Evolutionary conservation across 2,888 invertebrate species (phyloP), one percentile per base, ranked within the genome.

Genomic region (Stomorhina lunata): DNA sequence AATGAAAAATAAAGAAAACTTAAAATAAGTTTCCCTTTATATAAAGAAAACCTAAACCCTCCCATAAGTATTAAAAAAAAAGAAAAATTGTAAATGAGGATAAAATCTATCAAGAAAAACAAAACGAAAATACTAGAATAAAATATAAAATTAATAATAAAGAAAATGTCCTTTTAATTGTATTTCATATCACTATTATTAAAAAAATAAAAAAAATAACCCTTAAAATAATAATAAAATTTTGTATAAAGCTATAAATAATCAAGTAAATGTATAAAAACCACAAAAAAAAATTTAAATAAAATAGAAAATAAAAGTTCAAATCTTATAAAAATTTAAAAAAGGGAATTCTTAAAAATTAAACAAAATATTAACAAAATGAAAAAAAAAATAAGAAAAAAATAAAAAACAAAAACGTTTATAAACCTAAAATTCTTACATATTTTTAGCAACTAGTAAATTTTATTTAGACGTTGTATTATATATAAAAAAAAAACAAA

Each of bases 381-480:
- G 15, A 55, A 50, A 61, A 34, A 53, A 53, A 40, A 68, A 40
- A 15, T 6, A 57, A 59, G 43, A 53, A n/a, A 22, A 17, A 27
- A 32, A 22, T 5, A 48, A 43, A 43, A 15, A 57, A 27, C 40
- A 20, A 25, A 59, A 57, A 27, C 27, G 27, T 40, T 61, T 59
- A 59, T 40, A 68, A 68, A 50, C 10, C 34, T 59, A 40, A 72
- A 77, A 43, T 73, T 78, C 69, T 68, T 59, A 65, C 57, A 65
- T 75, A 82, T 76, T 77, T 76, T 79, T 82, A 82, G 71, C 57
- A 71, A 71, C 45, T 82, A 82, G 82, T 71, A 71, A 82, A 82
- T 82, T 82, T 82, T 82, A 82, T 82, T 79, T 82, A 82, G 71
- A 79, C 82, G 82, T 82, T 82, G 79, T 82, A 82, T 63, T 7